phyloP scores from a whole-genome alignment of 2,113 vertebrate genomes.

The Piaya cayana region DNA sequence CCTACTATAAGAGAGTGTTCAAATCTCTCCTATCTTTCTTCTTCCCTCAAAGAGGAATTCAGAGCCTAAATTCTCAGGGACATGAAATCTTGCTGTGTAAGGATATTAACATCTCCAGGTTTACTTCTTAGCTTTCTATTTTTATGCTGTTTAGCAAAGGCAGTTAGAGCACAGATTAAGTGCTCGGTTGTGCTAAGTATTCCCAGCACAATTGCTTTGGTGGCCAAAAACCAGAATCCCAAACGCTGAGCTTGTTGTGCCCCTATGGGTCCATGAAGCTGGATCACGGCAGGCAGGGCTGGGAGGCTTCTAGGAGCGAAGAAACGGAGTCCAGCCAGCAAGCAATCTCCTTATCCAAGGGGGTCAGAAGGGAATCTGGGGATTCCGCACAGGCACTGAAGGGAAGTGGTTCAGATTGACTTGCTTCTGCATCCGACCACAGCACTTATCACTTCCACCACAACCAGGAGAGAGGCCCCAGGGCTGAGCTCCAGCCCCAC shows the following conservation, averaged over 20 bases:
- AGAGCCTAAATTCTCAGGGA: not conserved
- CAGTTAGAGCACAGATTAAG: not conserved
- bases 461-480: not conserved
- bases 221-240: not conserved
- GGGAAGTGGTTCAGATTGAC: accelerated
- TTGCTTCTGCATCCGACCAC: not conserved
- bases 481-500: not conserved
- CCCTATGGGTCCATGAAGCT: not conserved
- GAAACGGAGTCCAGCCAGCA: accelerated
- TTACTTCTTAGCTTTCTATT: not conserved
- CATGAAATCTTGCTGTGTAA: not conserved
- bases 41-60: not conserved
- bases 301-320: not conserved
- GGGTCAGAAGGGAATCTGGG: not conserved
- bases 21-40: not conserved
- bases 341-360: not conserved
- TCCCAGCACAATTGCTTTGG: not conserved
- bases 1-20: not conserved
- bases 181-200: not conserved
- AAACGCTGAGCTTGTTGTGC: accelerated
- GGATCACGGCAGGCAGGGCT: accelerated
- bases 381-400: accelerated
- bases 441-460: not conserved
- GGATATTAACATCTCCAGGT: not conserved
- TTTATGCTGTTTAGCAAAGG: not conserved